Conservation (phyloP, 2,888 invertebrate species). For the Tachina lurida region DNA sequence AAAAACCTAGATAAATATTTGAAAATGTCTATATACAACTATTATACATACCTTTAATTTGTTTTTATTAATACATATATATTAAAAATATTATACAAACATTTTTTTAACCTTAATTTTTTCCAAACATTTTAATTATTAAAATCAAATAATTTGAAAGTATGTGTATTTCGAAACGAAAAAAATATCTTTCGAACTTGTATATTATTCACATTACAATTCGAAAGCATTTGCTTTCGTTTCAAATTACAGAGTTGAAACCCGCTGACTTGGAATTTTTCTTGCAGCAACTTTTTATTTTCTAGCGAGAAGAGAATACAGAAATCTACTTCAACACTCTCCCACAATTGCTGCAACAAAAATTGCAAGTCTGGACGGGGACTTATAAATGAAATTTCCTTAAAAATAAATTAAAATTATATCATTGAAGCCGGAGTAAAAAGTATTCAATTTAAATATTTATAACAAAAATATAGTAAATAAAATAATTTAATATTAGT, state of each 20-base stretch:
- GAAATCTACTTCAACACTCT: no score
- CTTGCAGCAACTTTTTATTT: no score
- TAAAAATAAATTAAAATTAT: not conserved
- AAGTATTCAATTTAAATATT: constrained; percentile 27
- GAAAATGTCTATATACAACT: constrained; percentile 27
- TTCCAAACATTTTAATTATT: not conserved
- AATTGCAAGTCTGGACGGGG: no score
- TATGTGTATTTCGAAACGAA: not conserved
- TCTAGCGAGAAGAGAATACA: no score
- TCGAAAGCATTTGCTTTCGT: no score
- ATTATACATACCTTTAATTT: not conserved
- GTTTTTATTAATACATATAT: constrained; percentile 24
- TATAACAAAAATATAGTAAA: constrained; percentile 33
- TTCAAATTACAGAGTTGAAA: no score
- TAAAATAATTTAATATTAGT: not conserved
- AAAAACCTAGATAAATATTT: constrained; percentile 54
- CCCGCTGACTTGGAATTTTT: no score
- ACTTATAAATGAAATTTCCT: no score
- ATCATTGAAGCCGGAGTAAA: constrained; percentile 34
- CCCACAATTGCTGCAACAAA: no score
- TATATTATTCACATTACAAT: no score
- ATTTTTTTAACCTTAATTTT: constrained; percentile 1
- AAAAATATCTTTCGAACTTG: no score
- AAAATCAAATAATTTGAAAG: constrained; percentile 19
- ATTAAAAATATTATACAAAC: constrained; percentile 23